Conservation (phyloP, 2,797 vertebrate species). For the Bryconaethiops microstoma region DNA sequence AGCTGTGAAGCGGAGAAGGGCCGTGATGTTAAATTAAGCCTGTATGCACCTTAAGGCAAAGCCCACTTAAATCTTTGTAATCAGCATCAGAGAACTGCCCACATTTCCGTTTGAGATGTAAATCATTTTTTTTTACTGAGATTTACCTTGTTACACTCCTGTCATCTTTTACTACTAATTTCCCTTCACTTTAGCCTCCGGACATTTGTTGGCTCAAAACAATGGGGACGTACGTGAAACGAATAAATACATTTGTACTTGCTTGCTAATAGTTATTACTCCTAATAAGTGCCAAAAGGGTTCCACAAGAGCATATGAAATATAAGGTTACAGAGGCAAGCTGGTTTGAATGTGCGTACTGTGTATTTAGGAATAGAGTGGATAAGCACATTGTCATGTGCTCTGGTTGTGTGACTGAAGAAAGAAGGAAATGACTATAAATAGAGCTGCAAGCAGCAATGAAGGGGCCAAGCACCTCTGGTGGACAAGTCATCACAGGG, state of each 20-base stretch:
- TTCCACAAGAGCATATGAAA: background rate
- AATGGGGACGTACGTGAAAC: background rate
- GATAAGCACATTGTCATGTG: background rate
- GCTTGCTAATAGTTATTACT: background rate
- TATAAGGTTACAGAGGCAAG: background rate
- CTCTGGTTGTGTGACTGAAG: background rate
- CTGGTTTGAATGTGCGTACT: background rate
- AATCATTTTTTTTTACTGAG: slow-evolving; percentile 28
- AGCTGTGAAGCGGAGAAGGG: slow-evolving; percentile 53
- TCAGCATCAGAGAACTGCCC: slow-evolving; percentile 40
- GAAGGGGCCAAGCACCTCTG: too few species aligned
- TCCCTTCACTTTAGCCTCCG: background rate
- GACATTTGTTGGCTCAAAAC: background rate
- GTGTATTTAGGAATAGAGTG: background rate
- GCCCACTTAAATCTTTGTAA: slow-evolving; percentile 35
- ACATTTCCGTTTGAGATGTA: slow-evolving; percentile 53
- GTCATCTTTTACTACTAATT: background rate
- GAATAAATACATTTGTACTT: background rate
- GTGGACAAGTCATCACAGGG: too few species aligned
- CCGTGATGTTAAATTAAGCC: slow-evolving; percentile 23
- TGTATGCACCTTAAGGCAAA: slow-evolving; percentile 12
- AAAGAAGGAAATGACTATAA: background rate
- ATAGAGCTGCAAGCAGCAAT: too few species aligned
- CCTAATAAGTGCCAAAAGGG: too few species aligned
- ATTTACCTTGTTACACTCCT: background rate